Evolutionary conservation across 2,888 invertebrate genomes (phyloP).

Genomic region (Osedax frankpressi): DNA sequence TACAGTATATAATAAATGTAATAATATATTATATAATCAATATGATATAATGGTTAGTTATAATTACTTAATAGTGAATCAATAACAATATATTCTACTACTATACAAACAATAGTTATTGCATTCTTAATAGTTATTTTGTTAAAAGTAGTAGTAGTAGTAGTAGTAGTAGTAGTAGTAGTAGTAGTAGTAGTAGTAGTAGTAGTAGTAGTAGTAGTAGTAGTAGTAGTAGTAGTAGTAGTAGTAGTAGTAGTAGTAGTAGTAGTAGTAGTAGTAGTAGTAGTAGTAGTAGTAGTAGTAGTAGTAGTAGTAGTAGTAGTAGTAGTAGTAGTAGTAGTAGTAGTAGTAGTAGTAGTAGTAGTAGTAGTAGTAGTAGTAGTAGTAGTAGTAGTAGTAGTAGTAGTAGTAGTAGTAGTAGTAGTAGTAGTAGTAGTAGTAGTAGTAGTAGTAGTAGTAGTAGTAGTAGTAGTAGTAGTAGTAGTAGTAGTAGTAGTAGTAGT

Average conservation of each 20-base stretch:
- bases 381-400: background rate
- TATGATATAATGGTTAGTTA: no score
- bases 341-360: background rate
- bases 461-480: background rate
- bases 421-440: background rate
- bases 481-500: background rate
- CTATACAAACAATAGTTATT: background rate
- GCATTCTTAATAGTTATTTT: background rate
- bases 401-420: background rate
- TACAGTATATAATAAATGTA: no score
- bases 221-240: background rate
- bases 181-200: background rate
- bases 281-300: background rate
- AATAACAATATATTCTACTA: no score
- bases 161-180: background rate
- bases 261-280: background rate
- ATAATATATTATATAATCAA: no score
- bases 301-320: background rate
- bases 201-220: background rate
- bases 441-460: background rate
- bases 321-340: background rate
- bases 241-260: background rate
- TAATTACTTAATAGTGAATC: no score
- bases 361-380: background rate
- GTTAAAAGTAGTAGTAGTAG: background rate